These are phyloP conservation scores for Fragum fragum DNA, from an alignment of 2,888 invertebrate genomes.

Conservation along the genomic window DNA sequence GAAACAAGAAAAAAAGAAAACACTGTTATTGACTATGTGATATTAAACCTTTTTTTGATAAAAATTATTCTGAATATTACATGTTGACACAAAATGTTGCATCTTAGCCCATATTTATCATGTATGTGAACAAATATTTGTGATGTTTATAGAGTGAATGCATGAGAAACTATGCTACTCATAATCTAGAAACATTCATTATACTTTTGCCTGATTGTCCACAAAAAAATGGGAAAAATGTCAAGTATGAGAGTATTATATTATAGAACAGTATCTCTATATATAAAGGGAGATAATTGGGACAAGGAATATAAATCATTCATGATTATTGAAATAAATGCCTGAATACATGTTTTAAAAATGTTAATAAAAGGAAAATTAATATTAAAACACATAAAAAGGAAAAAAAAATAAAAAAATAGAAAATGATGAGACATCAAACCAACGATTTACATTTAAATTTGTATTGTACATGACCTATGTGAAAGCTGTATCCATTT, in stretches of 20 bases:
- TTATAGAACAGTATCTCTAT: constrained; percentile 14
- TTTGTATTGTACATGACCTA: not conserved
- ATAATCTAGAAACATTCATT: constrained; percentile 30
- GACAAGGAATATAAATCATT: constrained; percentile 18
- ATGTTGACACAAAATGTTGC: no score
- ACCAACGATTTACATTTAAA: not conserved
- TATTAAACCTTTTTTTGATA: no score
- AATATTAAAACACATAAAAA: constrained; percentile 1
- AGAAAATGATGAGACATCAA: not conserved
- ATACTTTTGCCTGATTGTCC: constrained; percentile 34
- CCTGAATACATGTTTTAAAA: constrained; percentile 14
- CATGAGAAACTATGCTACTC: constrained; percentile 7
- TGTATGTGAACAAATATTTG: constrained; percentile 16
- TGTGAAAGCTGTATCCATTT: not conserved
- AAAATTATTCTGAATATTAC: no score
- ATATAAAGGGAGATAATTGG: constrained; percentile 20
- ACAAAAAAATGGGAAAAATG: constrained; percentile 25
- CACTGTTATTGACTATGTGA: no score
- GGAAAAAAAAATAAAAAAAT: constrained; percentile 9
- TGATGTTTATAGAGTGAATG: constrained; percentile 16
- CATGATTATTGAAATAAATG: constrained; percentile 17
- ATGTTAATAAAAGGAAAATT: not conserved
- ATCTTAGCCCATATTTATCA: not conserved
- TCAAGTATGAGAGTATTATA: constrained; percentile 22
- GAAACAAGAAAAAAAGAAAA: no score